Evolutionary conservation across 2,888 invertebrate genomes (phyloP), one percentile per base, ranked within the genome.

Genomic region (Diploptera punctata): DNA sequence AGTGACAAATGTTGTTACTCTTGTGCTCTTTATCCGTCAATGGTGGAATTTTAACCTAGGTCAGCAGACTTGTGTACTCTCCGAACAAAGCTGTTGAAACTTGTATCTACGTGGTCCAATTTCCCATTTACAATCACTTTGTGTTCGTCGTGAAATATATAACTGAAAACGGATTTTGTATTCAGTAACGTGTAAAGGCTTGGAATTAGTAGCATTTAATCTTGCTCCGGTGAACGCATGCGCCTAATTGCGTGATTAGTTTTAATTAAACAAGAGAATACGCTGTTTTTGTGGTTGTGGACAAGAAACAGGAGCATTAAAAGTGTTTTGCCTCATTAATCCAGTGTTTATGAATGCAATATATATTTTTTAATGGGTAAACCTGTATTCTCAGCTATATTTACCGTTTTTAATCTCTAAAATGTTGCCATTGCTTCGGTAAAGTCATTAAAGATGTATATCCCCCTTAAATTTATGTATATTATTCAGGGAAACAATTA

Each of bases 361-460:
- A 47, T 47, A 47, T 47, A 47, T 47, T 47, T 10, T n/a, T 47
- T 47, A 47, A 47, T 47, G 47, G 47, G 47, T n/a, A 10, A 47
- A 47, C 47, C 47, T 7, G 47, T n/a, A n/a, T 47, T n/a, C 18
- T 47, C 47, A 13, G 7, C 10, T 47, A n/a, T 4, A 10, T 47
- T n/a, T 47, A 47, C 47, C 7, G 18, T 47, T 47, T 47, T 10
- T 47, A 47, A 47, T 47, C 47, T 47, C 47, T 47, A 13, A 47
- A 7, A n/a, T n/a, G 47, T 47, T 47, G 47, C 47, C 47, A 13
- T 47, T 47, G 18, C 47, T 13, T n/a, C 18, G 10, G 10, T n/a
- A 47, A 47, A 47, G 7, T n/a, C 18, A 47, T 47, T 7, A n/a
- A 3, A n/a, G 9, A 47, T 13, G 47, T 13, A 47, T 47, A 47